Conservation (phyloP, 1,140 invertebrate genomes). For the Anastatus disparis region DNA sequence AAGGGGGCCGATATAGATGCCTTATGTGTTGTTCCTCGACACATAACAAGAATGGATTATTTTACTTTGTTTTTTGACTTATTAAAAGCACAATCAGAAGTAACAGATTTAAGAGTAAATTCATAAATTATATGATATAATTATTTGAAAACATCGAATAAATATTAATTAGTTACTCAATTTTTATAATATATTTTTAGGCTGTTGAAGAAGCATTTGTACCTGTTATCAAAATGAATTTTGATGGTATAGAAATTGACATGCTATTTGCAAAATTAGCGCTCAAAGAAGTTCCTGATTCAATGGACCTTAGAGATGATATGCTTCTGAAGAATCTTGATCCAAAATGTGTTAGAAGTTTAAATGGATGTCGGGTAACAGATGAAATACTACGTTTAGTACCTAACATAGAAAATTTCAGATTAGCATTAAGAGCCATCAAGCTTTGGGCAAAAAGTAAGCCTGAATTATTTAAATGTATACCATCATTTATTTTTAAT, state of each 20-base stretch:
- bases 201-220: slow-evolving; percentile 99
- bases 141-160: not conserved
- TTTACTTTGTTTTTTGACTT: slow-evolving; percentile 94
- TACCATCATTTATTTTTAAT: not conserved
- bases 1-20: slow-evolving; percentile 99
- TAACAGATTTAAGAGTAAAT: slow-evolving; percentile 81
- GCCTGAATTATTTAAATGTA: slow-evolving; percentile 56
- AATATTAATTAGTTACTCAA: too few relatives aligned
- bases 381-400: slow-evolving; percentile 97
- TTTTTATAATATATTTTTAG: slow-evolving; percentile 59
- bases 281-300: slow-evolving; percentile 89
- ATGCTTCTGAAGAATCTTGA: slow-evolving; percentile 94
- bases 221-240: slow-evolving; percentile 99
- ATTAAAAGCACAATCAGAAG: slow-evolving; percentile 87
- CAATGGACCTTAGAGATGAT: slow-evolving; percentile 88
- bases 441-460: slow-evolving; percentile 99
- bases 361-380: slow-evolving; percentile 98
- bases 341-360: slow-evolving; percentile 93
- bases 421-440: slow-evolving; percentile 91
- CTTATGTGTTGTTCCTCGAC: slow-evolving; percentile 95
- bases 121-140: not conserved
- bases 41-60: slow-evolving; percentile 94
- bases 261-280: slow-evolving; percentile 95
- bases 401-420: slow-evolving; percentile 94
- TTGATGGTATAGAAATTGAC: slow-evolving; percentile 98